A percentile compares a stretch with the other conserved stretches of the same genome.
phyloP scores from a whole-genome alignment of 2,113 vertebrate genomes.

The Pontoporia blainvillei region DNA sequence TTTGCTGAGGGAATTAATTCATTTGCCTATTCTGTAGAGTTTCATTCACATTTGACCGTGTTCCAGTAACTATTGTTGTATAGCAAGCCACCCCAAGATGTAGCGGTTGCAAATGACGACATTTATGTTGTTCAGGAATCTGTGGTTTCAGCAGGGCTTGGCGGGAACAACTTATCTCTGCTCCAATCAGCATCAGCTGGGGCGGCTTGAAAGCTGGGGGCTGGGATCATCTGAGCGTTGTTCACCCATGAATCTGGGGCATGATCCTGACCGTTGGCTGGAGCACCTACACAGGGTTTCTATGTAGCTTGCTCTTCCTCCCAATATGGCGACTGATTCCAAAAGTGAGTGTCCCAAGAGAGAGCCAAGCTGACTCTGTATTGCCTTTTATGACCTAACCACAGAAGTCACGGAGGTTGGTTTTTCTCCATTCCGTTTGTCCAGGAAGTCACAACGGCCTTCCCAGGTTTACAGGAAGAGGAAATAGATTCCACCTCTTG shows the following conservation, averaged over 20 bases:
- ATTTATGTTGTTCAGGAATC: neutral
- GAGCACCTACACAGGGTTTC: rapidly evolving
- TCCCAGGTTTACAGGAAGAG: neutral
- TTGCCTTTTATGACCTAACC: neutral
- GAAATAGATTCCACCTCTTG: neutral
- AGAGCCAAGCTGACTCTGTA: neutral
- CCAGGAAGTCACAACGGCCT: neutral
- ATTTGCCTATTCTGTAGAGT: neutral
- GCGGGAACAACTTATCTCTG: neutral
- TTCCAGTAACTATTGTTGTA: neutral
- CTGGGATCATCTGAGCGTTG: neutral
- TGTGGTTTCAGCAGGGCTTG: neutral
- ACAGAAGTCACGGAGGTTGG: rapidly evolving
- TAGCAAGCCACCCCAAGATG: neutral
- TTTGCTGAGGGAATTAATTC: neutral
- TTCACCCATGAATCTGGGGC: neutral
- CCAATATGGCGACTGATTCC: neutral
- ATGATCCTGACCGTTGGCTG: neutral
- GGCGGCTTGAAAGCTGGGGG: neutral
- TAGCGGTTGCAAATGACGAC: neutral
- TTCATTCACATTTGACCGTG: neutral
- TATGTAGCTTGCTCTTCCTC: neutral
- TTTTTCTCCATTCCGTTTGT: neutral
- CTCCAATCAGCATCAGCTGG: rapidly evolving
- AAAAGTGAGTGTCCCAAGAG: neutral